Evolutionary conservation across 2,888 invertebrate species (phyloP), one percentile per base, ranked within the genome.

Genomic region (Andrena haemorrhoa): DNA sequence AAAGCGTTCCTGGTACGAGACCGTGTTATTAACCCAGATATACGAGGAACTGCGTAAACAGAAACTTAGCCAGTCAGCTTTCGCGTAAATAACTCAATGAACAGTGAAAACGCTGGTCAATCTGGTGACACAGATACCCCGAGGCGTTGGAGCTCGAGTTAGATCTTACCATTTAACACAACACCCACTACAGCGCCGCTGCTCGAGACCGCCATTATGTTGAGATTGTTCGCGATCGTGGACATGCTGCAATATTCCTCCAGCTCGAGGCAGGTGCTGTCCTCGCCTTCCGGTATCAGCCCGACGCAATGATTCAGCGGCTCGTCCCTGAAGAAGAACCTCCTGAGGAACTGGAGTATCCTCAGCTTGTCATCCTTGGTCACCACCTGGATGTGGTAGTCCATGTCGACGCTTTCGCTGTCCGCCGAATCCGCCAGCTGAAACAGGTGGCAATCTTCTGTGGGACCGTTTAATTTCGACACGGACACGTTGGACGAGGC

Each of bases 281-380:
- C 94, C 23, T 95, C 95, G 0, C 95, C 95, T 77, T 96, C 96
- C n/a, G 93, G 92, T 80, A 96, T 94, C 0, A 97, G 93, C 75
- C 95, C 94, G 53, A 96, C 95, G 61, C 95, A 95, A 8, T 95
- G 93, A 93, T 97, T 97, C 86, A 97, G 94, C 0, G 97, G 97
- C 89, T 97, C 97, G 89, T 97, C 97, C 47, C 95, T 95, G 94
- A 96, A 97, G 95, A 97, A 97, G 92, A 96, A 96, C 78, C 95
- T 95, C 85, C 94, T 95, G 1, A 96, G 93, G 90, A 96, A 95
- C 49, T 94, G 92, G 80, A 96, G 94, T 90, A 96, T 95, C 60
- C 93, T 94, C 2, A 95, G 94, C 1, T 93, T 92, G 89, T 96
- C 96, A 70, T 95, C 94, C 23, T 94, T 93, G 20, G 92, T 93